Percentiles rank a stretch among this genome's conserved stretches.
Evolutionary conservation across 2,888 invertebrate genomes (phyloP).

Genomic region (Oxystoma pomonae): DNA sequence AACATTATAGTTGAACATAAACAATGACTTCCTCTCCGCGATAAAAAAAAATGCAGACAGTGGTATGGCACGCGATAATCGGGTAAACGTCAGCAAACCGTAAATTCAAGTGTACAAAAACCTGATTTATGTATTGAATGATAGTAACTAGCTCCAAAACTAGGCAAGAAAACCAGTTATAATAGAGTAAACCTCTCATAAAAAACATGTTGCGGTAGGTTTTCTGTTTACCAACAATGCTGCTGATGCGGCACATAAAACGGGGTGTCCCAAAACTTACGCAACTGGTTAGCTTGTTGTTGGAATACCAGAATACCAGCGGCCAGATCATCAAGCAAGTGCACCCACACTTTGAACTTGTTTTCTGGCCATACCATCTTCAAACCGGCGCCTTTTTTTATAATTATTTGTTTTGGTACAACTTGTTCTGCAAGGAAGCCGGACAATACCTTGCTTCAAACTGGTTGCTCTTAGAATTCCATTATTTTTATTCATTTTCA

Average conservation of each 20-base stretch:
- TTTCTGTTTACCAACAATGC: slow-evolving; percentile 35
- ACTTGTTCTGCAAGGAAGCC: slow-evolving; percentile 1
- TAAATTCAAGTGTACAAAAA: slow-evolving; percentile 27
- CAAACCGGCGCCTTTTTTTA: slow-evolving; percentile 11
- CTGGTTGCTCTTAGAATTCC: not conserved
- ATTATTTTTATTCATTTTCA: not conserved
- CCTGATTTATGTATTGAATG: slow-evolving; percentile 40
- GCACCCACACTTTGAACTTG: slow-evolving; percentile 23
- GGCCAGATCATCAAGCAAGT: slow-evolving; percentile 11
- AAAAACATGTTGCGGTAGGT: slow-evolving; percentile 42
- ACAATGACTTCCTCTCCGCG: not conserved
- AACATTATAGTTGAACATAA: no score
- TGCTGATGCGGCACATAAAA: slow-evolving; percentile 32
- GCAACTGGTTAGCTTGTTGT: slow-evolving; percentile 27
- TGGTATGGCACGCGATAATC: not conserved
- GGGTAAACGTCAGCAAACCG: slow-evolving; percentile 13
- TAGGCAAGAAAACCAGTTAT: slow-evolving; percentile 40
- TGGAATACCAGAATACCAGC: not conserved
- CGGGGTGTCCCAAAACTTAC: slow-evolving; percentile 35
- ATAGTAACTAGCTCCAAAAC: slow-evolving; percentile 40
- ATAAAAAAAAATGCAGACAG: not conserved
- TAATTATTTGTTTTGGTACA: slow-evolving; percentile 22
- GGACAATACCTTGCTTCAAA: not conserved
- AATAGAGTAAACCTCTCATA: slow-evolving; percentile 38
- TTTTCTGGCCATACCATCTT: slow-evolving; percentile 14